phyloP scores from a whole-genome alignment of 2,888 invertebrate genomes.

The Limnephilus auricula region DNA sequence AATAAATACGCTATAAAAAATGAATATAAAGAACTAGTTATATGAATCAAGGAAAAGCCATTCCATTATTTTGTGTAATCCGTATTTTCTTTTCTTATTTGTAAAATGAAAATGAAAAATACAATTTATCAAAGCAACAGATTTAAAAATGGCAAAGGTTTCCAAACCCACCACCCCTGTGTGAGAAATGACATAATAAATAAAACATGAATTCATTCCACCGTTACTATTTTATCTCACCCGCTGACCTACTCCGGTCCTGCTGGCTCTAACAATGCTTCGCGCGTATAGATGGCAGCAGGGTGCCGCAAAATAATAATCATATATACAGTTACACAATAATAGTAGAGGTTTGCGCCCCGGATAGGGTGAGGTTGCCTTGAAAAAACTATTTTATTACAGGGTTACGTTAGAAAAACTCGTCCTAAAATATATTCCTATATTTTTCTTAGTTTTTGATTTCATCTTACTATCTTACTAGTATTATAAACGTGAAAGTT shows the following conservation, averaged over 20 bases:
- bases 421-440: neutral
- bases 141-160: neutral
- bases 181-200: conserved; percentile 44
- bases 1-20: too few species aligned
- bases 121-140: neutral
- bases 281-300: neutral
- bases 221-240: conserved; percentile 48
- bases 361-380: neutral
- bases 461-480: too few species aligned
- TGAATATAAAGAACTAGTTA: too few species aligned
- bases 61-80: too few species aligned
- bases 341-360: neutral
- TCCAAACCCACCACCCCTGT: neutral
- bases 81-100: neutral
- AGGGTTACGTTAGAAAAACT: neutral
- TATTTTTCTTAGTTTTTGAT: neutral
- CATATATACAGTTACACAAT: neutral
- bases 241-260: conserved; percentile 48
- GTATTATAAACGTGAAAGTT: too few species aligned
- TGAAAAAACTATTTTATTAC: neutral
- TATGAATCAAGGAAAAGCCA: too few species aligned
- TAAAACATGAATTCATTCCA: conserved; percentile 62
- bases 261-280: neutral
- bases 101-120: neutral
- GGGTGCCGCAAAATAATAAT: neutral